phyloP scores from a whole-genome alignment of 2,113 vertebrate genomes.

The Dendropsophus ebraccatus region DNA sequence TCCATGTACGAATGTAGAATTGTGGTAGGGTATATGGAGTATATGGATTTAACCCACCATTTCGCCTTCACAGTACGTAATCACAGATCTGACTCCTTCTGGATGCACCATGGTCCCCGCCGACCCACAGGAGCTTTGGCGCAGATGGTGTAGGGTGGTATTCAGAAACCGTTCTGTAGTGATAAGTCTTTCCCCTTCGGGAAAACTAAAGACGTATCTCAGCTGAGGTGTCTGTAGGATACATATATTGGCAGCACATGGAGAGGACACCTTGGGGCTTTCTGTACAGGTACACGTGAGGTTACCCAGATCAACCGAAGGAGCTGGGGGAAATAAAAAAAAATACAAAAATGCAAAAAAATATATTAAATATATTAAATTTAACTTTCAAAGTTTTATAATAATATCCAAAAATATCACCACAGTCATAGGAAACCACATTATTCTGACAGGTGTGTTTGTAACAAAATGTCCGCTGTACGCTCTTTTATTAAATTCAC shows the following conservation, averaged over 20 bases:
- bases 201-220: conserved; percentile 61
- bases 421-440: background rate
- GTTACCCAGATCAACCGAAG: conserved; percentile 60
- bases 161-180: conserved; percentile 62
- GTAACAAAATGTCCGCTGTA: background rate
- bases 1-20: background rate
- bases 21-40: background rate
- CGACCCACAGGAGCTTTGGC: conserved; percentile 63
- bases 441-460: background rate
- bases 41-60: conserved; percentile 66
- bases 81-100: conserved; percentile 43
- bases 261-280: accelerated
- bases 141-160: conserved; percentile 61
- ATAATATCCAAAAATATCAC: background rate
- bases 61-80: conserved; percentile 66
- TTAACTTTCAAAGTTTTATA: no score
- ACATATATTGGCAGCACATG: conserved; percentile 55
- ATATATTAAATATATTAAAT: background rate
- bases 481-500: background rate
- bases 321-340: conserved; percentile 26
- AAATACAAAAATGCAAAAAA: background rate
- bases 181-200: conserved; percentile 56
- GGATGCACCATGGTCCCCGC: conserved; percentile 60
- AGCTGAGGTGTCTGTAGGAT: conserved; percentile 56
- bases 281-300: conserved; percentile 62